Evolutionary conservation across 1,140 invertebrate genomes (phyloP).

Genomic region (Sarcophaga bullata): DNA sequence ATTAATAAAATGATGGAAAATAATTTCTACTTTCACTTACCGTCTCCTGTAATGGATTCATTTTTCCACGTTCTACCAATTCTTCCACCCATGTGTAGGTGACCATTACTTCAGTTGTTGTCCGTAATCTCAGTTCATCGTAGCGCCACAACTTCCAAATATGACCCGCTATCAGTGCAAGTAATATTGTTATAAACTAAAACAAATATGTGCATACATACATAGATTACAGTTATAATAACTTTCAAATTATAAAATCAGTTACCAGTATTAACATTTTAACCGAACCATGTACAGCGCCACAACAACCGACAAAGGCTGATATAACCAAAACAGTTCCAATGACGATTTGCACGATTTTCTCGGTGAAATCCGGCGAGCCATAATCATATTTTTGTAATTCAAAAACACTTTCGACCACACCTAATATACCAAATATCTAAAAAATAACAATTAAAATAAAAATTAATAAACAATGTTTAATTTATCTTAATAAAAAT

Average conservation of each 20-base stretch:
- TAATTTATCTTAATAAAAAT: no score
- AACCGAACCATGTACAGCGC: constrained; percentile 58
- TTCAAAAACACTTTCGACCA: constrained; percentile 56
- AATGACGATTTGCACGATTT: constrained; percentile 52
- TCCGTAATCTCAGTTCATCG: constrained; percentile 51
- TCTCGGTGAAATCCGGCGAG: constrained; percentile 52
- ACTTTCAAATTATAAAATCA: not conserved
- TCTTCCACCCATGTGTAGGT: constrained; percentile 57
- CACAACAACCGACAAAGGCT: constrained; percentile 55
- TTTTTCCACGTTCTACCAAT: constrained; percentile 52
- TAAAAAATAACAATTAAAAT: constrained; percentile 19
- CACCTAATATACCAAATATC: constrained; percentile 54
- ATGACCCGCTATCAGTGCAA: constrained; percentile 51
- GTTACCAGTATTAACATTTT: constrained; percentile 57
- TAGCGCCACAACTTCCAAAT: constrained; percentile 56
- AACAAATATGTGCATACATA: not conserved
- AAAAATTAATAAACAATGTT: not conserved
- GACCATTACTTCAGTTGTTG: constrained; percentile 52
- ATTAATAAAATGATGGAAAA: no score
- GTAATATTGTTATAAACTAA: constrained; percentile 53
- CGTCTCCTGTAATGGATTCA: constrained; percentile 53
- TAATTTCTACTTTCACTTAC: constrained; percentile 43
- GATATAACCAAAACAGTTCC: constrained; percentile 51
- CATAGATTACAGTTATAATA: not conserved
- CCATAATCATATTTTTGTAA: constrained; percentile 52